A percentile compares a stretch with the other conserved stretches of the same genome.
Conservation (phyloP, 1,140 invertebrate genomes). For the Popillia japonica region DNA sequence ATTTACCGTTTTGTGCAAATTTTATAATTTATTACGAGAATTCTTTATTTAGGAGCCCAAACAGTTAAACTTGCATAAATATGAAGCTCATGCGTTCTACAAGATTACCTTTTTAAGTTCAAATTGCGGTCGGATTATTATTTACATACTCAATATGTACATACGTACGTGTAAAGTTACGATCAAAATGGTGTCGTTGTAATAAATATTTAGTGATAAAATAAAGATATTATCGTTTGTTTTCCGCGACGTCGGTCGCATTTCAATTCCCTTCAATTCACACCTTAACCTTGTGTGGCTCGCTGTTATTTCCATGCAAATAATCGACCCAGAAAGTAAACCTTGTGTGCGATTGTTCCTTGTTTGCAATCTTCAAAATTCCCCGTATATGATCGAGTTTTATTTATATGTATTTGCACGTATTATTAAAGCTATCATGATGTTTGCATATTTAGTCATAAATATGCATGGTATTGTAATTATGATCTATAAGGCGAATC, state of each 20-base stretch:
- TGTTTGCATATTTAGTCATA: background rate
- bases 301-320: background rate
- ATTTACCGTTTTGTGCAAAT: background rate
- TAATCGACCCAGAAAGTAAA: background rate
- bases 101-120: background rate
- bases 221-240: background rate
- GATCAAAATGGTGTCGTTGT: background rate
- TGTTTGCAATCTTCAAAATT: background rate
- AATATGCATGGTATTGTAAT: background rate
- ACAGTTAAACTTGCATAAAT: background rate
- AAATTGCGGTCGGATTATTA: background rate
- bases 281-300: conserved; percentile 3
- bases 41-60: background rate
- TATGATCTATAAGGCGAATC: background rate
- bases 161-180: background rate
- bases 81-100: background rate
- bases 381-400: background rate
- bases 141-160: background rate
- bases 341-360: background rate
- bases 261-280: background rate
- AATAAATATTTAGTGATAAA: conserved; percentile 2
- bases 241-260: background rate
- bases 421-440: background rate
- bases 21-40: background rate
- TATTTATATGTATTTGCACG: background rate